phyloP scores from a whole-genome alignment of 2,888 invertebrate species.

The Brenthis hecate region DNA sequence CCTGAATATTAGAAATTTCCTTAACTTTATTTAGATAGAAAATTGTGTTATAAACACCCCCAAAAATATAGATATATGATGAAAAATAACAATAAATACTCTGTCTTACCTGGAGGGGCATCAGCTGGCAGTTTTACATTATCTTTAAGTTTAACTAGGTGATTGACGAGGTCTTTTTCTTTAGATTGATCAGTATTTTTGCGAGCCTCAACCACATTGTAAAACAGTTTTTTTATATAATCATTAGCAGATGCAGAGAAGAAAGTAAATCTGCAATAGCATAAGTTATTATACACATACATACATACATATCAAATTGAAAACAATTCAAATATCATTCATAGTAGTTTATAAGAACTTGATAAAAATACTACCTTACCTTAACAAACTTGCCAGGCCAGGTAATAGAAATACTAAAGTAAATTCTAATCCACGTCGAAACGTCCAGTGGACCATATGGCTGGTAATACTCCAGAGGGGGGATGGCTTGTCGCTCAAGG shows the following conservation, averaged over 20 bases:
- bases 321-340: neutral
- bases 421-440: constrained; percentile 66
- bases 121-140: constrained; percentile 60
- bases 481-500: constrained; percentile 55
- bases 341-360: too few species aligned
- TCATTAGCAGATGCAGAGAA: constrained; percentile 62
- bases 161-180: constrained; percentile 63
- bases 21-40: too few species aligned
- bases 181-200: constrained; percentile 45
- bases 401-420: constrained; percentile 63
- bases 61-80: too few species aligned
- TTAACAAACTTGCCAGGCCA: constrained; percentile 53
- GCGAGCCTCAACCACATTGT: constrained; percentile 55
- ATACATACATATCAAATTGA: neutral
- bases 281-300: neutral
- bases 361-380: constrained; percentile 43
- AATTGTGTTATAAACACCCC: too few species aligned
- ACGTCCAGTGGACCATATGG: constrained; percentile 67
- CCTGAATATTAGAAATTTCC: too few species aligned
- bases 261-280: constrained; percentile 56
- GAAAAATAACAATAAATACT: too few species aligned
- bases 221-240: constrained; percentile 60
- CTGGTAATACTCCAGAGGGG: constrained; percentile 66
- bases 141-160: constrained; percentile 60
- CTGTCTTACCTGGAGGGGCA: constrained; percentile 49